Percentiles rank a stretch among this genome's conserved stretches.
phyloP scores from a whole-genome alignment of 2,888 invertebrate species.

The Hirudinaria manillensis region DNA sequence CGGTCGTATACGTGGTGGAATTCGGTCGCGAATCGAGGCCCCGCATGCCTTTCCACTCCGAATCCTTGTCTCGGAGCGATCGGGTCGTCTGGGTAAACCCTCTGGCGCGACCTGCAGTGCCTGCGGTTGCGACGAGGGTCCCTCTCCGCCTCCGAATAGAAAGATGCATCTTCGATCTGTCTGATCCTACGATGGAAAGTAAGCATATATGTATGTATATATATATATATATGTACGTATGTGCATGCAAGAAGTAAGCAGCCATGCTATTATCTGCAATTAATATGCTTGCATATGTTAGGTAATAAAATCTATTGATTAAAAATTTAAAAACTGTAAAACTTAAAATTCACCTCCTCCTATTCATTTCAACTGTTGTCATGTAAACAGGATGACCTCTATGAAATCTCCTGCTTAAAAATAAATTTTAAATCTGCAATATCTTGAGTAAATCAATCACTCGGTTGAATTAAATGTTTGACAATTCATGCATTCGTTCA shows the following conservation, averaged over 20 bases:
- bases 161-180: background rate
- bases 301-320: too few species aligned
- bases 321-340: too few species aligned
- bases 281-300: too few species aligned
- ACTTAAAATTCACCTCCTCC: conserved; percentile 7
- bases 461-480: too few species aligned
- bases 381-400: conserved; percentile 19
- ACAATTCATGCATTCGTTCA: too few species aligned
- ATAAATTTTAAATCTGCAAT: background rate
- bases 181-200: background rate
- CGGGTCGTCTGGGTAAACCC: background rate
- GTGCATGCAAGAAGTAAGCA: background rate
- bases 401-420: conserved; percentile 3
- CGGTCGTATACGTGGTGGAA: conserved; percentile 1
- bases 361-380: conserved; percentile 6
- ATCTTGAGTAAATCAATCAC: too few species aligned
- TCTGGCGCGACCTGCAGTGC: background rate
- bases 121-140: background rate
- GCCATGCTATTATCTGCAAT: too few species aligned
- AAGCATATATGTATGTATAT: background rate
- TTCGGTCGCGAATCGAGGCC: background rate
- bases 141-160: conserved; percentile 7
- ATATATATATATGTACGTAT: background rate
- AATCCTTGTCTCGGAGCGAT: background rate
- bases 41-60: background rate